These are phyloP conservation scores for Phragmatobia fuliginosa DNA, from an alignment of 2,888 invertebrate genomes.

Conservation along the genomic window DNA sequence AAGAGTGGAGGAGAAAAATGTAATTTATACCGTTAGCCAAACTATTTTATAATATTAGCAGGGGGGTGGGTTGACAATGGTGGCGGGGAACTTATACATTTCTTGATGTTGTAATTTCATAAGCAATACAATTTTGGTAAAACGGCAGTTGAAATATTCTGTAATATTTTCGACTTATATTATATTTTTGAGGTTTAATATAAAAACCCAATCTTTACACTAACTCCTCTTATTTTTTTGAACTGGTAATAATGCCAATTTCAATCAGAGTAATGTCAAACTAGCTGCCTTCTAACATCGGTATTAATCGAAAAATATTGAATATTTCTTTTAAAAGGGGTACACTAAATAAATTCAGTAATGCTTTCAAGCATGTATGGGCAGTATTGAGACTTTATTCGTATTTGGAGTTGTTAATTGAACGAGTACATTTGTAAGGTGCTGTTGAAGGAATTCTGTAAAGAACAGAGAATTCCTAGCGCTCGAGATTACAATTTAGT, in stretches of 20 bases:
- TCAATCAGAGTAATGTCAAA: constrained; percentile 37
- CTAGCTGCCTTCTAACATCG: constrained; percentile 43
- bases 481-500: constrained; percentile 26
- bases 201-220: too few species aligned
- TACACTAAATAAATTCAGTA: constrained; percentile 16
- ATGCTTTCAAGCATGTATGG: constrained; percentile 33
- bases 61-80: neutral
- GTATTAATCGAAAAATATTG: constrained; percentile 40
- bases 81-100: neutral
- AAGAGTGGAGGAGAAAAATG: too few species aligned
- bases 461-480: constrained; percentile 34
- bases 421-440: constrained; percentile 45
- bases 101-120: neutral
- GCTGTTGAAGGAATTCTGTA: constrained; percentile 40
- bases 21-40: too few species aligned
- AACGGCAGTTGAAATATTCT: neutral
- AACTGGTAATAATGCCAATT: neutral
- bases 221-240: neutral
- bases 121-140: neutral
- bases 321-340: constrained; percentile 25
- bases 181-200: too few species aligned
- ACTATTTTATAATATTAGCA: too few species aligned
- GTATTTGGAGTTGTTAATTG: constrained; percentile 41
- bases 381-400: constrained; percentile 42
- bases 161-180: neutral